Base-by-base conservation (phyloP, 2,113 vertebrate species). In the Neofelis nebulosa region DNA sequence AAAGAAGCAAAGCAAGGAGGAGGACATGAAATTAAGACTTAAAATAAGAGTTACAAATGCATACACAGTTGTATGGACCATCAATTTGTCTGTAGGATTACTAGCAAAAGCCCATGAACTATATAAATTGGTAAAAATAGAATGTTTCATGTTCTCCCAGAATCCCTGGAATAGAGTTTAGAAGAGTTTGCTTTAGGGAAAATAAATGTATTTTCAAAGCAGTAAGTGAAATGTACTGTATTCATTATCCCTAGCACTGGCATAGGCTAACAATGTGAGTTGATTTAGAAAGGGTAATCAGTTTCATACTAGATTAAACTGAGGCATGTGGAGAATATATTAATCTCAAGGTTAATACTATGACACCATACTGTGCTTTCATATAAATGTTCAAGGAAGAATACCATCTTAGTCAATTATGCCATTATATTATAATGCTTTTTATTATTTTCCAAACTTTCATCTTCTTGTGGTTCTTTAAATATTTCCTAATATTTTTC, bases 381-480 rank as follows among this genome's bases (percentile, higher is more conserved):
- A 91, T 76, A 69, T 63, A 95, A 89, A 69, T 79, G 12, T 85
- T 93, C 18, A 83, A 38, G 45, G 73, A 90, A 85, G 36, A 94
- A 84, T 78, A 55, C 21, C 81, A 23, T 97, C 86, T 73, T 93
- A 71, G 57, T 89, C n/a, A 93, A 33, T 85, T 89, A 61, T 71
- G 69, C 29, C 31, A 11, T 86, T 91, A 6, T 14, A 89, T 83
- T 88, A 66, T 88, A 88, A 83, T 81, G 33, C 27, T 91, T 83
- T 83, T 93, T 80, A 61, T 69, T 87, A 71, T 91, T 95, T 95
- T 83, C 33, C 63, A 74, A 93, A 57, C 55, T 94, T 97, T 97
- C 38, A 63, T 93, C 33, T 88, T 97, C 55, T 92, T 91, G n/a
- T 52, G 31, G 50, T 48, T 94, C n/a, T 92, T 93, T 69, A 73